A percentile compares a stretch with the other conserved stretches of the same genome.
Evolutionary conservation across 2,113 vertebrate genomes (phyloP).

Genomic region (Cochlearius cochlearius): DNA sequence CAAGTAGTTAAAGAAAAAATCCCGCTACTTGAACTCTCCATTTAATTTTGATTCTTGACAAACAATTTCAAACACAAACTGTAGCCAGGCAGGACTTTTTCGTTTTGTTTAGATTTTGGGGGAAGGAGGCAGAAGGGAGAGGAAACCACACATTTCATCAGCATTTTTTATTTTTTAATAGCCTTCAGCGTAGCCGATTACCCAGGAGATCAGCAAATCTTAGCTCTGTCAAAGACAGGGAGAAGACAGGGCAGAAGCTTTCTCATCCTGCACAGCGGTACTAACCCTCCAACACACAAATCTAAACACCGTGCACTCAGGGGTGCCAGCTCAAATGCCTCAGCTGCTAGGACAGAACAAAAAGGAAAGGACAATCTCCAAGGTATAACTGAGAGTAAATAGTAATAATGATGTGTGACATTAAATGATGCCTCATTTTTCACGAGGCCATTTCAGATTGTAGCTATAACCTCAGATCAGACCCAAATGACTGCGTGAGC

Average conservation of each 20-base stretch:
- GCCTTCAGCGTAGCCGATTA: background rate
- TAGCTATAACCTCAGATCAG: slow-evolving; percentile 34
- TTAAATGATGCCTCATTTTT: slow-evolving; percentile 62
- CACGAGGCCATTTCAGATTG: background rate
- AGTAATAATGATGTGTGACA: slow-evolving; percentile 49
- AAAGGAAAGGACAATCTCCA: slow-evolving; percentile 31
- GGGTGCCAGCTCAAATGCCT: slow-evolving; percentile 40
- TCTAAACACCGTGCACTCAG: background rate
- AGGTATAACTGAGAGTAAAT: slow-evolving; percentile 43
- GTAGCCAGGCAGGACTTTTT: background rate
- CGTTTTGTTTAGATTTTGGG: slow-evolving; percentile 41
- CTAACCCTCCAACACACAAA: slow-evolving; percentile 12
- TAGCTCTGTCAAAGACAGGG: slow-evolving; percentile 14
- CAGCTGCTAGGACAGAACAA: slow-evolving; percentile 18
- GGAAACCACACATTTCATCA: slow-evolving; percentile 62
- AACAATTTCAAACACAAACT: slow-evolving; percentile 21
- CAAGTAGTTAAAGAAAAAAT: background rate
- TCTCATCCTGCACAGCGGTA: background rate
- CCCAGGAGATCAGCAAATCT: slow-evolving; percentile 57
- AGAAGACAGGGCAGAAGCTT: slow-evolving; percentile 13
- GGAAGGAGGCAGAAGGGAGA: slow-evolving; percentile 23
- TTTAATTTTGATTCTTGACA: slow-evolving; percentile 33
- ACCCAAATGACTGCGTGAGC: background rate
- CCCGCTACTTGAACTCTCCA: background rate
- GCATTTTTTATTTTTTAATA: slow-evolving; percentile 47